These are phyloP conservation scores for Gymnorhina tibicen DNA, from an alignment of 2,113 vertebrate species.

Conservation along the genomic window DNA sequence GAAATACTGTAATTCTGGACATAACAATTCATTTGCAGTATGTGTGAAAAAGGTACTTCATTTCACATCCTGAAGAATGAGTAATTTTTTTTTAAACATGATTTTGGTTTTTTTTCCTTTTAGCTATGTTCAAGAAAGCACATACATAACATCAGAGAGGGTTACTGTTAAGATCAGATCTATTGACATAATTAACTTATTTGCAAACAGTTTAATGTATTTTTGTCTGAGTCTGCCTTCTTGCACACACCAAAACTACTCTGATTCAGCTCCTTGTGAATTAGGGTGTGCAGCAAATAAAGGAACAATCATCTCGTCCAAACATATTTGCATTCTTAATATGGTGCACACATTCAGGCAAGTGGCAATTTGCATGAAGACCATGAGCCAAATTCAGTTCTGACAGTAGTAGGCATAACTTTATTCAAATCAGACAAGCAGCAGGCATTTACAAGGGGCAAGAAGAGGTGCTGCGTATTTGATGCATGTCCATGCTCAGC, in stretches of 20 bases:
- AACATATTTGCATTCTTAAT: slow-evolving; percentile 68
- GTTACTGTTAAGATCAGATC: background rate
- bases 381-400: slow-evolving; percentile 51
- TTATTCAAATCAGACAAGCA: slow-evolving; percentile 45
- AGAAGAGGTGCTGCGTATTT: background rate
- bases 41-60: background rate
- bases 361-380: slow-evolving; percentile 51
- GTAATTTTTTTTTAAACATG: background rate
- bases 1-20: background rate
- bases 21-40: background rate
- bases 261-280: slow-evolving; percentile 53
- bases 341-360: slow-evolving; percentile 59
- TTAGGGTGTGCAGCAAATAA: slow-evolving; percentile 48
- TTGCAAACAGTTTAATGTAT: slow-evolving; percentile 55
- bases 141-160: background rate
- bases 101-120: background rate
- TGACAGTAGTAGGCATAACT: slow-evolving; percentile 58
- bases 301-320: slow-evolving; percentile 54
- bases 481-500: background rate
- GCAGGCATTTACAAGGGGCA: background rate
- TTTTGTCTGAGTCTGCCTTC: slow-evolving; percentile 30
- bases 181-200: slow-evolving; percentile 52
- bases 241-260: background rate
- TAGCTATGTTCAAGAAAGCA: background rate
- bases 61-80: background rate